These are phyloP conservation scores for Pseudeuparius sepicola DNA, from an alignment of 2,888 invertebrate genomes.

Conservation along the genomic window DNA sequence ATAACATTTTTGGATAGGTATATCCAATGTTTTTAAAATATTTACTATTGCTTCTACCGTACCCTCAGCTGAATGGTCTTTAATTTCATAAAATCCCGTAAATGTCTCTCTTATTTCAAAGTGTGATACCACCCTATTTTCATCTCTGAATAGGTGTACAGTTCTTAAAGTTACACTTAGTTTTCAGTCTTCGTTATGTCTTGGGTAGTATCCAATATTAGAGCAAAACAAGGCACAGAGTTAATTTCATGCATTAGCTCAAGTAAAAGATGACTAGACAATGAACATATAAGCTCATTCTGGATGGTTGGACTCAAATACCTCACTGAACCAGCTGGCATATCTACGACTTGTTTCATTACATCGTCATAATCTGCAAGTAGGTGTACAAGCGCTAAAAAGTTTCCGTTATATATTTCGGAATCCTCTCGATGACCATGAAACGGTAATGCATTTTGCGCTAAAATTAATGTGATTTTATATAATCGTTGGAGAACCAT, in stretches of 20 bases:
- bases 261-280: constrained; percentile 15
- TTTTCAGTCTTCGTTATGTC: constrained; percentile 28
- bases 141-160: too few species aligned
- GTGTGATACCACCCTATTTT: too few species aligned
- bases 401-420: constrained; percentile 21
- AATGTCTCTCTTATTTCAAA: too few species aligned
- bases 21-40: constrained; percentile 14
- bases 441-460: constrained; percentile 19
- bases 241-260: constrained; percentile 19
- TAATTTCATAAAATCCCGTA: constrained; percentile 24
- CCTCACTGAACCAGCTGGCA: constrained; percentile 24
- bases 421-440: constrained; percentile 18
- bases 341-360: constrained; percentile 25
- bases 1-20: constrained; percentile 17
- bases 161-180: too few species aligned
- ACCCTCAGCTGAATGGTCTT: constrained; percentile 25
- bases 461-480: constrained; percentile 17
- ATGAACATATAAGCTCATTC: constrained; percentile 19
- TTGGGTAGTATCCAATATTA: constrained; percentile 27
- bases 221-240: constrained; percentile 22
- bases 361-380: constrained; percentile 24
- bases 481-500: constrained; percentile 19
- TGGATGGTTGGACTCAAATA: constrained; percentile 23
- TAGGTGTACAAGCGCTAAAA: constrained; percentile 24
- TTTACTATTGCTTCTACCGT: constrained; percentile 10